Evolutionary conservation across 2,113 vertebrate species (phyloP).

Genomic region (Collichthys lucidus): DNA sequence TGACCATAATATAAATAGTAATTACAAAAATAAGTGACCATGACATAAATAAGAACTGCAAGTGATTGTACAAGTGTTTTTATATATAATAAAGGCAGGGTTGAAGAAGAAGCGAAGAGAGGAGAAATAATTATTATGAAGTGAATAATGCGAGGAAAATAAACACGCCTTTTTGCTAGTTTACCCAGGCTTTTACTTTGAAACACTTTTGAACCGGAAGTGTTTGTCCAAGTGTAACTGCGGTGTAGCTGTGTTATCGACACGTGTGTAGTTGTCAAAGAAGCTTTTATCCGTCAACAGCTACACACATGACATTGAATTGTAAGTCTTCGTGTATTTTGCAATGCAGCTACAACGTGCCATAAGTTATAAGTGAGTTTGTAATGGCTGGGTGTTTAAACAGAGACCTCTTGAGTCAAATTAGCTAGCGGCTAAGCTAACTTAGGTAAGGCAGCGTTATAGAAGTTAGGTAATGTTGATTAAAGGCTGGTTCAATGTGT

Average conservation of each 20-base stretch:
- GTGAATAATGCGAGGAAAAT: not conserved
- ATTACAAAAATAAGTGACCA: too few relatives aligned
- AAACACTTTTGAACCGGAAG: conserved; percentile 58
- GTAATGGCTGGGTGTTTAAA: not conserved
- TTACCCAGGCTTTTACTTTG: conserved; percentile 55
- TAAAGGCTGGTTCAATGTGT: not conserved
- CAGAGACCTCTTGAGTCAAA: not conserved
- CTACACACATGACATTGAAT: not conserved
- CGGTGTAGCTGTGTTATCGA: fast-evolving
- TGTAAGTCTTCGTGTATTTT: not conserved
- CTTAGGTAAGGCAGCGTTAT: not conserved
- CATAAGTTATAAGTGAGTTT: not conserved
- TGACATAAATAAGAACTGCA: too few relatives aligned
- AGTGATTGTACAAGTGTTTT: too few relatives aligned
- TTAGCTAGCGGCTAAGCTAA: conserved; percentile 18
- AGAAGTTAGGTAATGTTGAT: not conserved
- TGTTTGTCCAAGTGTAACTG: not conserved
- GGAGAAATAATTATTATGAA: not conserved
- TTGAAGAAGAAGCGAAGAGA: not conserved
- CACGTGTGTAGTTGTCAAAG: conserved; percentile 50
- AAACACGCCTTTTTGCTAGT: not conserved
- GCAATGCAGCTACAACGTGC: not conserved
- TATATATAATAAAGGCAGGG: not conserved
- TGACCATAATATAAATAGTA: too few relatives aligned
- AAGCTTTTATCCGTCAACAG: not conserved